Conservation (phyloP, 2,113 vertebrate genomes). For the Edolisoma coerulescens region DNA sequence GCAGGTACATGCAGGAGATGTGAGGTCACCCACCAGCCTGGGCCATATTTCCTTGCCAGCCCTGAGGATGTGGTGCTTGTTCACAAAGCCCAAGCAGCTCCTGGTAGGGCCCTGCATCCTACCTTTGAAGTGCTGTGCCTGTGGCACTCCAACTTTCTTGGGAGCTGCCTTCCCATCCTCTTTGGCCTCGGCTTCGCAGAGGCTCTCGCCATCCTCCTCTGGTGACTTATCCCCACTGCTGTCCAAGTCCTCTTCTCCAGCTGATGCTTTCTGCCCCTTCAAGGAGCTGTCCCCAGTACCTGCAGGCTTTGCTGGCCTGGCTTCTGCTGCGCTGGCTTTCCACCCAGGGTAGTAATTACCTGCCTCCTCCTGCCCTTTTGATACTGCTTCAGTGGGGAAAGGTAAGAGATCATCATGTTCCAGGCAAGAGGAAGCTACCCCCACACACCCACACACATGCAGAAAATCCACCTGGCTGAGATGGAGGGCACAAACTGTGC, state of each 20-base stretch:
- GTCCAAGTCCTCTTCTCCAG: background rate
- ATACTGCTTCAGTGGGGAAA: background rate
- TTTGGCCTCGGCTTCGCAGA: background rate
- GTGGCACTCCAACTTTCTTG: background rate
- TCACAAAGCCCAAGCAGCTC: background rate
- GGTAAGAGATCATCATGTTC: background rate
- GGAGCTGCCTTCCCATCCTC: background rate
- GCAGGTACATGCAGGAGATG: background rate
- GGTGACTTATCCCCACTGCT: background rate
- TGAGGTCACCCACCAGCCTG: background rate
- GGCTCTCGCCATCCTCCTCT: background rate
- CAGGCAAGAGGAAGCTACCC: background rate
- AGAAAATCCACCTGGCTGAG: background rate
- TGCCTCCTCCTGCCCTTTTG: background rate
- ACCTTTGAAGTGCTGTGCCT: constrained; percentile 59
- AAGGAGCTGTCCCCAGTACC: background rate
- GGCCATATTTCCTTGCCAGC: background rate
- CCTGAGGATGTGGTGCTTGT: background rate
- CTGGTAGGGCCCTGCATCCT: background rate
- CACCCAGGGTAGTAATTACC: background rate
- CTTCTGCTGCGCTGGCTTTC: background rate
- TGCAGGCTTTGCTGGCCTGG: background rate
- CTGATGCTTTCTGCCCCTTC: background rate
- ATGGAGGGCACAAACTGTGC: fast-evolving
- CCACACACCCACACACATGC: background rate